Base-by-base conservation (phyloP, 92 coral and sea anemone species). In the Phenganax marumi region DNA sequence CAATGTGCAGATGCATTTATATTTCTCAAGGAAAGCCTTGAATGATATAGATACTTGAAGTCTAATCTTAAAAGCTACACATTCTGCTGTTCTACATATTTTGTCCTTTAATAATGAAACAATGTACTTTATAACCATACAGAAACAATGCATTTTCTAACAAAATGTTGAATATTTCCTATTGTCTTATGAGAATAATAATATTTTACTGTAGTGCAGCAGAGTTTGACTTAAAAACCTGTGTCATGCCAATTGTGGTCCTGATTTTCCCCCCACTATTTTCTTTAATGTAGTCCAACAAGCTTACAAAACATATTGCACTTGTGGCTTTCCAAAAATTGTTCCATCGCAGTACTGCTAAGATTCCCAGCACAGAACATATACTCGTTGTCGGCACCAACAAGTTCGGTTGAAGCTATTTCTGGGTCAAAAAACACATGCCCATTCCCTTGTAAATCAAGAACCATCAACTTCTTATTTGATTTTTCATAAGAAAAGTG, bases 341-440 rank as follows among this genome's bases (percentile, higher is more conserved):
- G 17, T 8, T 18, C 21, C 17, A 58, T 58, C 13, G 65, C 65
- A 58, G 17, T 16, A 16, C 22, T 14, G 18, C 65, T 58, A 16
- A 58, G 65, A 14, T 58, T 58, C 22, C 65, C 65, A 16, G 65
- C 65, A 58, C 65, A 58, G 65, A 58, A 58, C 65, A 58, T 58
- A 23, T 58, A 58, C 21, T 58, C 65, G 21, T 58, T 3, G 65
- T 58, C 22, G 9, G 3, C 21, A 16, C 65, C 65, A 58, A 58
- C 65, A 58, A 58, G 65, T 58, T 33, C 43, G 43, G 43, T 33
- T 58, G 65, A 18, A 8, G 13, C 65, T 58, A 16, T 58, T 58
- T 58, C 65, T 3, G 65, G 65, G 65, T 58, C 65, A 58, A 16
- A 58, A 21, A 58, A 58, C 17, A 58, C 6, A 58, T 58, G 65